Evolutionary conservation across 2,888 invertebrate genomes (phyloP), one percentile per base, ranked within the genome.

Genomic region (Eupithecia centaureata): DNA sequence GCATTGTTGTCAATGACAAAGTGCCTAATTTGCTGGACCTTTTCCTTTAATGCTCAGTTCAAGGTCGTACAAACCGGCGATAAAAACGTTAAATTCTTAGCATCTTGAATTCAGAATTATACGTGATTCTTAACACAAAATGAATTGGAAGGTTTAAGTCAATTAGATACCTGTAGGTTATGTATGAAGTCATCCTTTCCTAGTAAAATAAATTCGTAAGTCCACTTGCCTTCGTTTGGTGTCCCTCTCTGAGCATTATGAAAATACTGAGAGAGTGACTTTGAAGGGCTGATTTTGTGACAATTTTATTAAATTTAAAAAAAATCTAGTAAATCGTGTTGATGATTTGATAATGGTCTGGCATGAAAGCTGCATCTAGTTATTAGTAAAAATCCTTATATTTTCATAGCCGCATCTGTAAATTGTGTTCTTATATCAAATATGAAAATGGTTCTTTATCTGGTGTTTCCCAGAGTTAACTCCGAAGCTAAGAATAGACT

Each of bases 1-100:
- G 71, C 70, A 72, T 60, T 69, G 63, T 64, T 68, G 69, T 70
- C 71, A 75, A 73, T 73, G 75, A 62, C 75, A 69, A 42, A 52
- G 42, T 42, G 51, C 73, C 67, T 68, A 71, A 72, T 72, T 72
- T 73, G 71, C 63, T 70, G 70, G 67, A 65, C 61, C 63, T 71
- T 64, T 68, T 71, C 72, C 73, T 75, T 73, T 68, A 30, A 60
- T n/a, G 69, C 8, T 27, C 59, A 62, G 72, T 75, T 75, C 73
- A 75, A 65, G 75, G 75, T 54, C 72, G 68, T 61, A 1, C 65
- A 27, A 62, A 65, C 57, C 27, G 27, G 33, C 33, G 42, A 12
- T 60, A 25, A 35, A 54, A 28, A 54, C 25, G 1, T 7, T 27
- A 28, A 25, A 28, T 54, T 28, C 28, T 2, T 2, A 13, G 28